Percentiles rank a stretch among this genome's conserved stretches.
These are phyloP conservation scores for Furcifer pardalis DNA, from an alignment of 2,797 vertebrate genomes.

Conservation along the genomic window DNA sequence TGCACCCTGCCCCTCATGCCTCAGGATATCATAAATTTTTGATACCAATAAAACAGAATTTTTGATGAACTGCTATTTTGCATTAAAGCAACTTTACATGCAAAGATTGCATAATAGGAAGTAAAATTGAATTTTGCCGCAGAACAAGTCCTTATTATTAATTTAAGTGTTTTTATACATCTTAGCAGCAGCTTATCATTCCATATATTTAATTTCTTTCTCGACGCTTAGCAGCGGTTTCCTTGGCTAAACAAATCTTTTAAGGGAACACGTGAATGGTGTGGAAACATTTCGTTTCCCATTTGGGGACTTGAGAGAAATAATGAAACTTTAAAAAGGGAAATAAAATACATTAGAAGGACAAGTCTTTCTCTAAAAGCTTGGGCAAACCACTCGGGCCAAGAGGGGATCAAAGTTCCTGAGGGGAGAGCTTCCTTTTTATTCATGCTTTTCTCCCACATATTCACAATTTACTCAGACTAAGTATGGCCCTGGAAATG, in stretches of 20 bases:
- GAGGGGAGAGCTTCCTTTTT: background rate
- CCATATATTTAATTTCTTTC: conserved; percentile 75
- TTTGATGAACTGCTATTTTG: conserved; percentile 74
- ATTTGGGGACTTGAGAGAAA: conserved; percentile 68
- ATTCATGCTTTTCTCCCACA: background rate
- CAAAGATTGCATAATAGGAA: conserved; percentile 76
- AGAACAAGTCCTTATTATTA: conserved; percentile 78
- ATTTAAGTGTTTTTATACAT: conserved; percentile 75
- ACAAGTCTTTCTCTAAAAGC: conserved; percentile 49
- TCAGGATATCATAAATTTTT: conserved; percentile 76
- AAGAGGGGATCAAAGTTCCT: background rate
- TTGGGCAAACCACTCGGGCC: conserved; percentile 21
- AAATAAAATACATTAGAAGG: conserved; percentile 59
- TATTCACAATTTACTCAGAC: conserved; percentile 18
- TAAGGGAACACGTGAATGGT: conserved; percentile 62
- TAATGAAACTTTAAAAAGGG: conserved; percentile 61
- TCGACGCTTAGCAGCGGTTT: conserved; percentile 69
- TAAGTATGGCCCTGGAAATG: conserved; percentile 15
- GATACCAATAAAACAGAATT: conserved; percentile 79
- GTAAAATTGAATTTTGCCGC: conserved; percentile 76
- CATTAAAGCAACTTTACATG: conserved; percentile 78
- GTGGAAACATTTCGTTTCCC: conserved; percentile 61
- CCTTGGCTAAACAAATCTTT: conserved; percentile 72
- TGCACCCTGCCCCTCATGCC: conserved; percentile 68
- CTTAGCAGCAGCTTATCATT: conserved; percentile 70